Evolutionary conservation across 1,140 invertebrate genomes (phyloP), one percentile per base, ranked within the genome.

Genomic region (Eriocheir sinensis): DNA sequence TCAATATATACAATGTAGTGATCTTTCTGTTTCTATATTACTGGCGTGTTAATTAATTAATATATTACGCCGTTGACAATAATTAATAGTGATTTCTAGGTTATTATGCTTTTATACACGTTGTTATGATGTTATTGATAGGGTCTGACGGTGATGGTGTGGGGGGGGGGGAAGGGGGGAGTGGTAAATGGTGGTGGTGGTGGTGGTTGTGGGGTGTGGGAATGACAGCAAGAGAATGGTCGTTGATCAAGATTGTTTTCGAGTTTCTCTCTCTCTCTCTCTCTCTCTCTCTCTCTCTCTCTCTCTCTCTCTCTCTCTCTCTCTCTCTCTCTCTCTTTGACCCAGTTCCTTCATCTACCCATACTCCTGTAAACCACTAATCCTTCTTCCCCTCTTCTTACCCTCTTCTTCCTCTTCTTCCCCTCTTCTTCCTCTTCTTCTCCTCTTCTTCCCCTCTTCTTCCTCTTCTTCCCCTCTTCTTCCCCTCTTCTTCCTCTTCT

Each of bases 221-320:
- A n/a, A 72, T 72, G 60, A 72, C 48, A 21, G 48, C 21, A 53
- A n/a, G 48, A 53, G 48, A 53, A 21, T 17, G 8, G 2, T 53
- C 48, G 48, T 53, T 17, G 12, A 53, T 3, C 48, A 53, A 53
- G 48, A n/a, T n/a, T 53, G 48, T 53, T 53, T 53, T 53, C 17
- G 27, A 72, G 27, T 72, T n/a, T 72, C 60, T 72, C 60, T 72
- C 48, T 72, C 60, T 72, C 60, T 72, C 60, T 72, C 60, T 72
- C 60, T 27, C 60, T 72, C 60, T 72, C 60, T 72, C 27, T n/a
- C 17, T 72, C 60, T n/a, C 27, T n/a, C 60, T 72, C 60, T 72
- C 60, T 72, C 60, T 72, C 60, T 72, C 60, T 72, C 60, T 72
- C 60, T 72, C 60, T 72, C 60, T n/a, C 21, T 72, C 60, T 72